Base-by-base conservation (phyloP, 2,888 invertebrate genomes). In the Agrotis clavis region DNA sequence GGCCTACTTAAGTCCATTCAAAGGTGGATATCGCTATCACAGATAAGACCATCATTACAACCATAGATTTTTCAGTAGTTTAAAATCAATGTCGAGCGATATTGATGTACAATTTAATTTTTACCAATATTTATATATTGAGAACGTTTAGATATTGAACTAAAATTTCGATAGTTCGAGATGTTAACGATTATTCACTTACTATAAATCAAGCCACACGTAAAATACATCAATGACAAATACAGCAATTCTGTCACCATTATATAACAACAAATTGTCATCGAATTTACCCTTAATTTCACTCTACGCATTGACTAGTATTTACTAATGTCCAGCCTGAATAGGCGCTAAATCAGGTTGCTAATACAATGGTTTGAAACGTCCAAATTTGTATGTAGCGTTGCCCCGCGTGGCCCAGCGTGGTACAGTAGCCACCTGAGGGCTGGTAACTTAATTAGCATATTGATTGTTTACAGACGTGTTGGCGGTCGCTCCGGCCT, bases 391-490 rank as follows among this genome's bases (percentile, higher is more conserved):
- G 87, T 86, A 85, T 85, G 86, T 86, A 85, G 67, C 73, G 71
- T 66, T 41, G 71, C 62, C 41, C 35, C 53, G 64, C 47, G 50
- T 83, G 77, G 14, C 45, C 51, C 67, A 45, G 25, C 53, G 18
- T 83, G 76, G 77, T 74, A 70, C 80, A 72, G 67, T 70, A 64
- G 83, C 80, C 89, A 91, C 90, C 90, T 90, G 89, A 87, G 90
- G 88, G 84, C 82, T 81, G 87, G 75, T 75, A 91, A 91, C 89
- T 86, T 80, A 88, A 94, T 94, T 93, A 91, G 88, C 94, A 93
- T 94, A 92, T 91, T 94, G 92, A 94, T 93, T 94, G 94, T 94
- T 93, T 92, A 89, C 92, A 88, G 88, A 89, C 89, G 90, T 90
- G 91, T 78, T 79, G 56, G 77, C 18, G 81, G 77, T 64, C 60